Evolutionary conservation across 2,888 invertebrate species (phyloP).

Genomic region (Empis stercorea): DNA sequence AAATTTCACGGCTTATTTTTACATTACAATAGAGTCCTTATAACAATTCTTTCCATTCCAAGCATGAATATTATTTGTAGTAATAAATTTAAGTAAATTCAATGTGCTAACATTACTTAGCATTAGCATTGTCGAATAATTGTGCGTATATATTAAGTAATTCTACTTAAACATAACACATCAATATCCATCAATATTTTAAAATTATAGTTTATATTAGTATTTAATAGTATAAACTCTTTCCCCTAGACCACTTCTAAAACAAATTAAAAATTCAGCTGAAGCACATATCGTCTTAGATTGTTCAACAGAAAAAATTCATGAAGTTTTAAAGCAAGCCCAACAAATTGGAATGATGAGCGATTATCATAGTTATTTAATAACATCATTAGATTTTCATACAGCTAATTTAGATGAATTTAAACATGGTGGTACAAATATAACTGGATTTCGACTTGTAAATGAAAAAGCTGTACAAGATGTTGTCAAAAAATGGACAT

Average conservation of each 20-base stretch:
- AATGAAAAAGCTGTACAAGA: constrained; percentile 73
- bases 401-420: constrained; percentile 88
- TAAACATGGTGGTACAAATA: constrained; percentile 89
- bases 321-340: constrained; percentile 80
- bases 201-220: too few relatives aligned
- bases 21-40: too few relatives aligned
- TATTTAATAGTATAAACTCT: neutral
- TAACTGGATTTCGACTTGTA: constrained; percentile 82
- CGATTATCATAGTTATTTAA: constrained; percentile 85
- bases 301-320: constrained; percentile 74
- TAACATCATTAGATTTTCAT: constrained; percentile 84
- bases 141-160: too few relatives aligned
- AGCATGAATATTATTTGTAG: too few relatives aligned
- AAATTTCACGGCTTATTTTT: too few relatives aligned
- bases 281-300: constrained; percentile 85
- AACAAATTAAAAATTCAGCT: constrained; percentile 84
- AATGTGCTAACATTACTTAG: too few relatives aligned
- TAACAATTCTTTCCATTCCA: too few relatives aligned
- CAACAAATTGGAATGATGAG: constrained; percentile 97
- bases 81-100: too few relatives aligned
- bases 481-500: constrained; percentile 68
- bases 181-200: too few relatives aligned
- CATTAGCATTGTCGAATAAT: too few relatives aligned
- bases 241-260: constrained; percentile 58
- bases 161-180: too few relatives aligned